Conservation (phyloP, 2,888 invertebrate species). For the Ormyrus pomaceus region DNA sequence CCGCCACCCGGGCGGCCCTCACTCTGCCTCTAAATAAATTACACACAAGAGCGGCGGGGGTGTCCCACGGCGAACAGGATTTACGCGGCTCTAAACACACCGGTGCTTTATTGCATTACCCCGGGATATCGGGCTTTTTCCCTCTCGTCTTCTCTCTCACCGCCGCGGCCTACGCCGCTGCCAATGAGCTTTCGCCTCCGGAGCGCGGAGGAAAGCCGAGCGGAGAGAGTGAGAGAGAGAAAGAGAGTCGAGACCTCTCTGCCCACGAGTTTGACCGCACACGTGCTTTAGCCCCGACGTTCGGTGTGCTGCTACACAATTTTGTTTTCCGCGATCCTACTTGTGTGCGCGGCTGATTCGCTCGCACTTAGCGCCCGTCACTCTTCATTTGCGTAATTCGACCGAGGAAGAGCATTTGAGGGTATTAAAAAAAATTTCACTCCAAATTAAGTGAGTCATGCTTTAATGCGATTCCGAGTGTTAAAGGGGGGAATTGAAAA, state of each 20-base stretch:
- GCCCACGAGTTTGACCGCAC: constrained; percentile 17
- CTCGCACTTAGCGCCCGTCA: constrained; percentile 3
- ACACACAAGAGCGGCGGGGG: constrained; percentile 60
- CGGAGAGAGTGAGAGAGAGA: too few species aligned
- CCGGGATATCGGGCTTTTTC: constrained; percentile 37
- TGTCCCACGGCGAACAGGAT: constrained; percentile 65
- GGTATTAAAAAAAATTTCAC: too few species aligned
- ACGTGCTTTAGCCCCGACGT: background rate
- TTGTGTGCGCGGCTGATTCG: too few species aligned
- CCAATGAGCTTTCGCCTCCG: constrained; percentile 12
- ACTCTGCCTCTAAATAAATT: constrained; percentile 65
- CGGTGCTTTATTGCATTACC: constrained; percentile 71
- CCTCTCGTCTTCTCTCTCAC: constrained; percentile 17
- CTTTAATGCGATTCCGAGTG: background rate
- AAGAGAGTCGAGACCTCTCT: background rate
- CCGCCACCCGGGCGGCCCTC: constrained; percentile 33
- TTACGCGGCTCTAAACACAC: constrained; percentile 64
- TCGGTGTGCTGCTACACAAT: background rate
- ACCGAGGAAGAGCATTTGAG: background rate
- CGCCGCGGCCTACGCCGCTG: background rate
- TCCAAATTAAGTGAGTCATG: too few species aligned
- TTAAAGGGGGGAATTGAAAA: background rate
- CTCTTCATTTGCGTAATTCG: constrained; percentile 1
- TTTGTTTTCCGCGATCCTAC: constrained; percentile 10
- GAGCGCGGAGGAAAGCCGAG: background rate